Evolutionary conservation across 2,888 invertebrate species (phyloP).

Genomic region (Calameuta filiformis): DNA sequence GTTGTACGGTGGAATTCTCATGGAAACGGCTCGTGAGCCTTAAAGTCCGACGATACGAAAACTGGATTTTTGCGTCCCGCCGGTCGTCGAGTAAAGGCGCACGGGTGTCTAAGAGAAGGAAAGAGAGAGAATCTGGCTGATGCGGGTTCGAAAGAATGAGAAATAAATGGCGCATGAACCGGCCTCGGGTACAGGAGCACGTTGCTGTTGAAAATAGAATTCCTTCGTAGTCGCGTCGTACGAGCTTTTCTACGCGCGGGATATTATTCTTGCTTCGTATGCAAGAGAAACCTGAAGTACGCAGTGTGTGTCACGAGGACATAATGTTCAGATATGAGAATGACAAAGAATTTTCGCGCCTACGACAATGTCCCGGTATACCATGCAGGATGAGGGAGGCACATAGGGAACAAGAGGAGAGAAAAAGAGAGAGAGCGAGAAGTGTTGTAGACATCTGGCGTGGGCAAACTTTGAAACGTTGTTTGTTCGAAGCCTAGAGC

Average conservation of each 20-base stretch:
- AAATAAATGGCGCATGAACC: neutral
- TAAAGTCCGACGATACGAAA: neutral
- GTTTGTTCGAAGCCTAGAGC: neutral
- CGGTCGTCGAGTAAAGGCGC: neutral
- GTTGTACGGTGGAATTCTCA: neutral
- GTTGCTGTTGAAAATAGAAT: neutral
- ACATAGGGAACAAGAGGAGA: constrained; percentile 17
- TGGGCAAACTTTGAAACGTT: neutral
- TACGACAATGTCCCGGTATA: neutral
- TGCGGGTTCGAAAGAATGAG: neutral
- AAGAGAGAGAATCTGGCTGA: neutral
- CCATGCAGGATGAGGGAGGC: neutral
- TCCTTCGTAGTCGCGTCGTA: neutral
- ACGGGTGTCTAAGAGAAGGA: neutral
- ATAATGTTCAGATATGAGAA: neutral
- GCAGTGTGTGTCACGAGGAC: neutral
- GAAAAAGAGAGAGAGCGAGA: constrained; percentile 18
- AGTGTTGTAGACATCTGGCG: neutral
- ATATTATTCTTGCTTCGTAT: neutral
- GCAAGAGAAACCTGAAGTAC: neutral
- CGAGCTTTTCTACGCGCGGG: neutral
- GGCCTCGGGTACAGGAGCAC: neutral
- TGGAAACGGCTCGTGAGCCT: neutral
- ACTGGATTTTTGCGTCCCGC: neutral
- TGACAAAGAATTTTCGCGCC: neutral